Evolutionary conservation across 2,797 vertebrate species (phyloP).

Genomic region (Sebastes aleutianus): DNA sequence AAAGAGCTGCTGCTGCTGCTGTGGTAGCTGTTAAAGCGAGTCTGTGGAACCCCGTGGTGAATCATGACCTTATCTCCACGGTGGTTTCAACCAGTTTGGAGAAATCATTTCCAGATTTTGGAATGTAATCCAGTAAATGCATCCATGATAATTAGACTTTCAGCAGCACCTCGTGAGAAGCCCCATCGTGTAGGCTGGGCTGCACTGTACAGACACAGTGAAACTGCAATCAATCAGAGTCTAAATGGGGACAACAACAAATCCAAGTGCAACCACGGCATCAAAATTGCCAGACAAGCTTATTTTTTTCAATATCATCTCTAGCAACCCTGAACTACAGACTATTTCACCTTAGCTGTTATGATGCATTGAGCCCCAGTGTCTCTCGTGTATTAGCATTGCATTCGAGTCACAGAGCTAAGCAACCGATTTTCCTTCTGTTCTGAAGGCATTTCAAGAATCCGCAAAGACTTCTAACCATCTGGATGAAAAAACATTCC

Average conservation of each 20-base stretch:
- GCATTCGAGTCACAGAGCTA: neutral
- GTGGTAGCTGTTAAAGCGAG: conserved; percentile 49
- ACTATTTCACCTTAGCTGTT: neutral
- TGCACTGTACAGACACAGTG: conserved; percentile 16
- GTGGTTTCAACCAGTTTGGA: conserved; percentile 62
- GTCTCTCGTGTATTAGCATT: neutral
- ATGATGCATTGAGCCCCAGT: neutral
- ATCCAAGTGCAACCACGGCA: conserved; percentile 14
- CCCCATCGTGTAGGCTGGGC: neutral
- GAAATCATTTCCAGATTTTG: conserved; percentile 74
- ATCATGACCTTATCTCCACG: conserved; percentile 61
- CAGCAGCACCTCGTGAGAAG: conserved; percentile 42
- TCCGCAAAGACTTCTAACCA: neutral
- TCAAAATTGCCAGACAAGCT: neutral
- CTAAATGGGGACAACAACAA: conserved; percentile 3
- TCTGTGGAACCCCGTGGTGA: conserved; percentile 47
- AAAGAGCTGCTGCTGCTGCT: conserved; percentile 30
- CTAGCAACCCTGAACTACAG: neutral
- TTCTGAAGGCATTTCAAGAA: neutral
- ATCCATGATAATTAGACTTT: conserved; percentile 56
- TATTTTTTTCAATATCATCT: neutral
- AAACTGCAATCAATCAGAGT: conserved; percentile 27
- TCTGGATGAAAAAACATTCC: neutral
- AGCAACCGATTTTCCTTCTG: neutral
- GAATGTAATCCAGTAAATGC: conserved; percentile 57